Evolutionary conservation across 2,888 invertebrate genomes (phyloP).

Genomic region (Heliconius ethilla): DNA sequence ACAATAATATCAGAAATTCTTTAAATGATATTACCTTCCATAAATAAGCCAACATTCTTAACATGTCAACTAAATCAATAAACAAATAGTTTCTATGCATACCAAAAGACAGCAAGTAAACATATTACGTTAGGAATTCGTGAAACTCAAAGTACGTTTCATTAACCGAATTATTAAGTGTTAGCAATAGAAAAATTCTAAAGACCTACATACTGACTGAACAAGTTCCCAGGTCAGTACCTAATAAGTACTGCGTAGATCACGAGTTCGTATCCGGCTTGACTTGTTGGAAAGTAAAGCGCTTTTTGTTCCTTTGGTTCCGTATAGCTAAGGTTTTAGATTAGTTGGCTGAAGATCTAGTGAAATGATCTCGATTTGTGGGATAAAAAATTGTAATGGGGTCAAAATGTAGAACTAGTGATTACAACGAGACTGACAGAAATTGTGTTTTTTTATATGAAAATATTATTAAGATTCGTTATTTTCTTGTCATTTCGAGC

Average conservation of each 20-base stretch:
- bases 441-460: background rate
- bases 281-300: slow-evolving; percentile 37
- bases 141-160: background rate
- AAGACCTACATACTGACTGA: slow-evolving; percentile 32
- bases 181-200: slow-evolving; percentile 19
- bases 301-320: slow-evolving; percentile 33
- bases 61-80: background rate
- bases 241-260: slow-evolving; percentile 32
- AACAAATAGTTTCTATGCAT: background rate
- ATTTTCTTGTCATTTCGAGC: background rate
- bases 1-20: too few species aligned
- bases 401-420: background rate
- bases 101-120: slow-evolving; percentile 2
- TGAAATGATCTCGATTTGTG: background rate
- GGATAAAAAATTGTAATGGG: background rate
- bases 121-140: slow-evolving; percentile 12
- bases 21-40: background rate
- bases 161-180: slow-evolving; percentile 13
- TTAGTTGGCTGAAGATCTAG: slow-evolving; percentile 12
- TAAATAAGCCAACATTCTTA: background rate
- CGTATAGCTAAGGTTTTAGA: slow-evolving; percentile 27
- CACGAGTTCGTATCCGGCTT: slow-evolving; percentile 36
- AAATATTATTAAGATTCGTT: background rate
- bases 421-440: background rate
- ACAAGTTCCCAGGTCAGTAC: slow-evolving; percentile 25